Evolutionary conservation across 2,113 vertebrate genomes (phyloP), one percentile per base, ranked within the genome.

Genomic region (Aphyosemion australe): DNA sequence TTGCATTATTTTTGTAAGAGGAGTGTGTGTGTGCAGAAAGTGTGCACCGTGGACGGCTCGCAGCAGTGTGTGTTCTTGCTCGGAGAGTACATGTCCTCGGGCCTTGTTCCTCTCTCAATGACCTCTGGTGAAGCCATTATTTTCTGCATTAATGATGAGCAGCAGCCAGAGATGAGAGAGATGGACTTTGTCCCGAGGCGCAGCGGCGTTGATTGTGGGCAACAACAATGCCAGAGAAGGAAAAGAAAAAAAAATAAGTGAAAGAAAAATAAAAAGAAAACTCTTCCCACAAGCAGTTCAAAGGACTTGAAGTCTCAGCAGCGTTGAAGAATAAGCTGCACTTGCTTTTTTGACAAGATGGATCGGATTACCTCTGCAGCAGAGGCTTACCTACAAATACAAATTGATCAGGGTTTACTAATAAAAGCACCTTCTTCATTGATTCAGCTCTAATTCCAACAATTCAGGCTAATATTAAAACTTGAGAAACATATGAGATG

Each of bases 61-160:
- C 80, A 88, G 88, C 79, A 64, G 54, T 76, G 81, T 76, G 78
- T 82, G 85, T 84, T 88, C 86, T 90, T 87, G 88, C 88, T 92
- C 14, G 78, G 83, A 89, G 84, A 89, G 85, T 81, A 83, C 87
- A 77, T 85, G 80, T 84, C 88, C 88, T 20, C 70, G 1, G 88
- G 89, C 84, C 55, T 80, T 55, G 78, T 89, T 90, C 87, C 80
- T 86, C 80, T 74, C 79, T 65, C 80, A 74, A 84, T 89, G 88
- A 92, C 90, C 88, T 89, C 90, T 91, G 84, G 88, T 91, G 86
- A 87, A 90, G 88, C 87, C 87, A 89, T 92, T 91, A 91, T 91
- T 89, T 90, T 90, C 81, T 89, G 88, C 89, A 91, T 89, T 92
- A 89, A 92, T 91, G 89, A 91, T 88, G 89, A 90, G 85, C 80